Evolutionary conservation across 1,140 invertebrate species (phyloP), one percentile per base, ranked within the genome.

Genomic region (Spodoptera litura): DNA sequence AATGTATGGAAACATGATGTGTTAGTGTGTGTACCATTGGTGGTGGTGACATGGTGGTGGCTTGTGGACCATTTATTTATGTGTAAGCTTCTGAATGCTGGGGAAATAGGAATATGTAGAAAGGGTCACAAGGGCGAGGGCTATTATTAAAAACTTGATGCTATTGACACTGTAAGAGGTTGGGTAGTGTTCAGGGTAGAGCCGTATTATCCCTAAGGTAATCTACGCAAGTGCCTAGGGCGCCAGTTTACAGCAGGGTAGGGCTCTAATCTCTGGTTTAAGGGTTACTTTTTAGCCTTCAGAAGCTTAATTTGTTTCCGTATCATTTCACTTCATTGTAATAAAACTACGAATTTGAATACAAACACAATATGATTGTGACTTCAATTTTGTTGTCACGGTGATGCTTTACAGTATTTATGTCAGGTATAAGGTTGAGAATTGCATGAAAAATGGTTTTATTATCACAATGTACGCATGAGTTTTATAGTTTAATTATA

Each of bases 11-110:
- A 66, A 78, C 79, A 82, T 81, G 49, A 76, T 78, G 75, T 70
- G 84, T 77, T 83, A 58, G 81, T 84, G 73, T 83, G 78, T 82
- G 81, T 82, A 35, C 76, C 78, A 83, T 85, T 44, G 87, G 83
- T 89, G 83, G 72, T 35, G 62, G 73, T 77, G 35, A 27, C 62
- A 56, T 15, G 74, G 74, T 81, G 76, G 53, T 70, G 76, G 68
- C 70, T n/a, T 35, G 27, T 56, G 13, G 13, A 52, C 49, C 15
- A 59, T 73, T 20, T 64, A 49, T 64, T 6, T 71, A 15, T 49
- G 10, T 52, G 31, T 61, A 58, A 64, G 12, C 12, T 75, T 75
- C 25, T 75, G 73, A 64, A 38, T 25, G 73, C 25, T 51, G 35
- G 35, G 9, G 3, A 8, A 12, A 12, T 44, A 8, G 6, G 11